Conservation (phyloP, 2,113 vertebrate species). For the Brienomyrus longianalis region DNA sequence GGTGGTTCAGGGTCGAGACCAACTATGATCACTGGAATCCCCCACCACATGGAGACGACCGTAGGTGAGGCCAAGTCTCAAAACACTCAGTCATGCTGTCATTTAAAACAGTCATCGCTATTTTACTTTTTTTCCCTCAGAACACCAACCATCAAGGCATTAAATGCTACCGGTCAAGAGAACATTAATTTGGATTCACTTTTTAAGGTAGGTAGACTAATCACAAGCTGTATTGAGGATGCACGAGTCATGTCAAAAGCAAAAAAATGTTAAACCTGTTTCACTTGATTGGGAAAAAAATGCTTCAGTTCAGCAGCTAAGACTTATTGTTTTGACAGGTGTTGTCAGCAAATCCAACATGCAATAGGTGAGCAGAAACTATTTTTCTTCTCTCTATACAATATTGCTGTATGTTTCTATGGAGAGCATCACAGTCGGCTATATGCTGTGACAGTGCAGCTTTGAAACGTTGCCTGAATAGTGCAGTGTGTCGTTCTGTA, state of each 20-base stretch:
- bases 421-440: background rate
- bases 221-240: background rate
- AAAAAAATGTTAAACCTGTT: background rate
- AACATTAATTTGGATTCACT: constrained; percentile 69
- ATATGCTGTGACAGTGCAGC: background rate
- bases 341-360: constrained; percentile 53
- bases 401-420: background rate
- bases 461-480: background rate
- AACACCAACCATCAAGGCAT: constrained; percentile 70
- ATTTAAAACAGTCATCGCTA: background rate
- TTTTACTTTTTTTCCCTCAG: constrained; percentile 48
- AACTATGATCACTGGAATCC: constrained; percentile 91
- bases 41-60: constrained; percentile 61
- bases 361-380: constrained; percentile 50
- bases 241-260: background rate
- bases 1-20: constrained; percentile 90
- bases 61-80: constrained; percentile 60
- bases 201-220: constrained; percentile 65
- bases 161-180: constrained; percentile 76
- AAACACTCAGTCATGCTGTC: background rate
- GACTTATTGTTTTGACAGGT: constrained; percentile 45
- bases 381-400: background rate
- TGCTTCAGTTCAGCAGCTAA: background rate
- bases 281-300: background rate
- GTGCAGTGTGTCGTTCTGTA: background rate